Base-by-base conservation (phyloP, 1,140 invertebrate species). In the Habropoda laboriosa region DNA sequence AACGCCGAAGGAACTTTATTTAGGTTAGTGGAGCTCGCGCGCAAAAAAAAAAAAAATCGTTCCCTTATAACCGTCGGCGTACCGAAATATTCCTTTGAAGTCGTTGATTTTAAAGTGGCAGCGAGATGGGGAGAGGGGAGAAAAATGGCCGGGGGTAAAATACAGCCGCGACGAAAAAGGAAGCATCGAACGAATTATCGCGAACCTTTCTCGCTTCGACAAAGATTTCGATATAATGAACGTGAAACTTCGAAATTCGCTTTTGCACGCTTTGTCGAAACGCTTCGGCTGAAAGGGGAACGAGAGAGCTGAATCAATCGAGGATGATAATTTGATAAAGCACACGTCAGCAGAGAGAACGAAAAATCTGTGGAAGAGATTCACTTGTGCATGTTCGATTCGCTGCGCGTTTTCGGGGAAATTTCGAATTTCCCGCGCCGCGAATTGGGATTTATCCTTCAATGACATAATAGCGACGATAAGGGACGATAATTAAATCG, bases 11-110 rank as follows among this genome's bases (percentile, higher is more conserved):
- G 49, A 66, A n/a, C 27, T 75, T 32, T 42, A 66, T 55, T 55
- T 53, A 32, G 61, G 27, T 75, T 75, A 75, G 49, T 24, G 13
- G 61, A 42, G 38, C 35, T 45, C 18, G 12, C 21, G 35, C n/a
- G n/a, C n/a, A n/a, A n/a, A 55, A n/a, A 21, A 12, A 71, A 27
- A 53, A 27, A 16, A 49, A 67, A 35, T 42, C n/a, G 7, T 40
- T 27, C n/a, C 42, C 6, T 6, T 47, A 10, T 47, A 38, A 73
- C 1, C 16, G n/a, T 47, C 32, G 24, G 13, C 3, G n/a, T n/a
- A 7, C 4, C 5, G 8, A 49, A 24, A 40, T 74, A 51, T 38
- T 63, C 24, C 57, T 51, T 61, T n/a, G 42, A 51, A 51, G 42
- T 63, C 24, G n/a, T n/a, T 7, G 1, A 32, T 38, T 61, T 51